phyloP scores from a whole-genome alignment of 2,113 vertebrate genomes.

The Nibea coibor region DNA sequence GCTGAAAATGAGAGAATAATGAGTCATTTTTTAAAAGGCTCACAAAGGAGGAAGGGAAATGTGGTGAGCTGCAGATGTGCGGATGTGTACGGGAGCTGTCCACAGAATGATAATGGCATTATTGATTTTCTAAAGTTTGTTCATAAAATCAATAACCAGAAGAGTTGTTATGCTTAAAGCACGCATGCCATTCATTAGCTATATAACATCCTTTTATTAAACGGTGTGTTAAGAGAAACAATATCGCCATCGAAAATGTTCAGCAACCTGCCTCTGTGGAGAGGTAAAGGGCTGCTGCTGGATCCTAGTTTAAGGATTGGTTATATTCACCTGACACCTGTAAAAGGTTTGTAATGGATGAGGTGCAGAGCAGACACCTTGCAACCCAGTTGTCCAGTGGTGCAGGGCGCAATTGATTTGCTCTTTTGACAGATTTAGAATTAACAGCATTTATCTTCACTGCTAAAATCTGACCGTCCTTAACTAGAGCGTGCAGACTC shows the following conservation, averaged over 20 bases:
- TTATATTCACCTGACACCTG: conserved; percentile 32
- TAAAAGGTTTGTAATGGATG: conserved; percentile 21
- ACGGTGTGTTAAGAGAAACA: neutral
- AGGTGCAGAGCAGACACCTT: conserved; percentile 16
- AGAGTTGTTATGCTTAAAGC: conserved; percentile 10
- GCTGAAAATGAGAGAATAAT: conserved; percentile 62
- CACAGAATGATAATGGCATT: conserved; percentile 19
- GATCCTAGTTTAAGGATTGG: too few relatives aligned
- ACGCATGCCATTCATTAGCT: neutral
- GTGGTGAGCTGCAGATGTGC: conserved; percentile 23
- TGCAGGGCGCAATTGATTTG: conserved; percentile 49
- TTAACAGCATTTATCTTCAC: conserved; percentile 52
- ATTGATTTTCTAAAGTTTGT: conserved; percentile 56
- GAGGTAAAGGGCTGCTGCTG: too few relatives aligned
- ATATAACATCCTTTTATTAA: neutral
- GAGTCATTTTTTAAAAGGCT: conserved; percentile 39
- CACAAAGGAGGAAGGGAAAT: conserved; percentile 7
- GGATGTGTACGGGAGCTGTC: neutral
- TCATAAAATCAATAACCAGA: conserved; percentile 25
- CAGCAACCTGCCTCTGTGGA: neutral
- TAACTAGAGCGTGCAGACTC: neutral
- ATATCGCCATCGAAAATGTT: neutral
- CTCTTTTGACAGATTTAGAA: conserved; percentile 33
- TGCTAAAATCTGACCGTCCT: conserved; percentile 8
- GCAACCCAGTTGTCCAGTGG: conserved; percentile 55